phyloP scores from a whole-genome alignment of 2,888 invertebrate species.

The Pseudococcus longispinus region DNA sequence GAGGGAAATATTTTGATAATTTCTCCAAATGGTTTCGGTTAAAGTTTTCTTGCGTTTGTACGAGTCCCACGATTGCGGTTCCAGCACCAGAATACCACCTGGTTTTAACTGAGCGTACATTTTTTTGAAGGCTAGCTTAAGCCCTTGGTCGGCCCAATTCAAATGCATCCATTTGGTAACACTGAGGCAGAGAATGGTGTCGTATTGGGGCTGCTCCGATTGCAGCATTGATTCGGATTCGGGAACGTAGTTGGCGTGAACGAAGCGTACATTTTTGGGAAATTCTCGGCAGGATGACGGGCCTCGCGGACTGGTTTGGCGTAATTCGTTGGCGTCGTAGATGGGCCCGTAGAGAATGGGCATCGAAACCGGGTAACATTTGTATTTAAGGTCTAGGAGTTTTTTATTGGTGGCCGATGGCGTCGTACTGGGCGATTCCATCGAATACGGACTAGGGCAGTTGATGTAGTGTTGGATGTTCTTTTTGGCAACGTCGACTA shows the following conservation, averaged over 20 bases:
- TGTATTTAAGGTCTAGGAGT: slow-evolving; percentile 49
- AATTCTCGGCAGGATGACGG: neutral
- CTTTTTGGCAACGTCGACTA: slow-evolving; percentile 71
- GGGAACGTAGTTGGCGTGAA: slow-evolving; percentile 91
- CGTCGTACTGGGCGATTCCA: slow-evolving; percentile 38
- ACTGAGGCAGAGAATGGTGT: slow-evolving; percentile 92
- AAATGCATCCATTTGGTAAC: slow-evolving; percentile 98
- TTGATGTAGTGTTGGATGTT: slow-evolving; percentile 76
- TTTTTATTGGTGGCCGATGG: neutral
- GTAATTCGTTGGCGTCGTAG: neutral
- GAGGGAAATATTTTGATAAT: slow-evolving; percentile 84
- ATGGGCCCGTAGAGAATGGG: slow-evolving; percentile 84
- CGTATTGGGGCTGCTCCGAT: slow-evolving; percentile 88
- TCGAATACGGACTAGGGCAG: slow-evolving; percentile 51
- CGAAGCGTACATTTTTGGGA: slow-evolving; percentile 60
- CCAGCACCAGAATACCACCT: slow-evolving; percentile 90
- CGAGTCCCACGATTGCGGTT: slow-evolving; percentile 94
- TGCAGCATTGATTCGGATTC: slow-evolving; percentile 84
- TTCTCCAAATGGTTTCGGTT: slow-evolving; percentile 83
- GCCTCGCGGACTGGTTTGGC: neutral
- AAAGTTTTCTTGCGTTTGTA: slow-evolving; percentile 88
- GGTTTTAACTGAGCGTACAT: slow-evolving; percentile 91
- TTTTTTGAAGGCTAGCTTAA: slow-evolving; percentile 89
- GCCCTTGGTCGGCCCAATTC: slow-evolving; percentile 94
- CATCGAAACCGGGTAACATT: slow-evolving; percentile 77